Conservation (phyloP, 2,797 vertebrate species). For the Hirundo rustica region DNA sequence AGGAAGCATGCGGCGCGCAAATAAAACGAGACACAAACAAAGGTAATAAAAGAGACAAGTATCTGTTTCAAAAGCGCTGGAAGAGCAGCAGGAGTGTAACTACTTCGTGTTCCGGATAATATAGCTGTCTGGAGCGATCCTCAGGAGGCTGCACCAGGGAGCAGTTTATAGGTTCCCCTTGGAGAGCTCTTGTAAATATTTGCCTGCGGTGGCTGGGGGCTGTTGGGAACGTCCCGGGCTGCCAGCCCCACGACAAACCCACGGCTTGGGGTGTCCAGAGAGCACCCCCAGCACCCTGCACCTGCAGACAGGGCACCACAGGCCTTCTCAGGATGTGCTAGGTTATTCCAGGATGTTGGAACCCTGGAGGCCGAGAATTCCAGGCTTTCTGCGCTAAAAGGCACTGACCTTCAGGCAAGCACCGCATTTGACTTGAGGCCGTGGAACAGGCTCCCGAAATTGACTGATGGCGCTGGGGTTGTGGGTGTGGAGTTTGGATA, state of each 20-base stretch:
- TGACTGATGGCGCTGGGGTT: too few relatives aligned
- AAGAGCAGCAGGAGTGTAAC: constrained; percentile 64
- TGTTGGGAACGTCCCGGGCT: accelerated
- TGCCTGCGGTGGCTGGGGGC: neutral
- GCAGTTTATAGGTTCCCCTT: constrained; percentile 44
- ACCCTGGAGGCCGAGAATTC: neutral
- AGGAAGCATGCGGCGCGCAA: neutral
- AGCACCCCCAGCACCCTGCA: accelerated
- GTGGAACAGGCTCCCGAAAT: too few relatives aligned
- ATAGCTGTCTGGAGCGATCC: constrained; percentile 62
- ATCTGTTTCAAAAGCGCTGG: constrained; percentile 51
- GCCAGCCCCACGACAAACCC: neutral
- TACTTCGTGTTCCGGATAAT: constrained; percentile 65
- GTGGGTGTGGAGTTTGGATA: too few relatives aligned
- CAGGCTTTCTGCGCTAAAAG: neutral
- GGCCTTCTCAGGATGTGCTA: neutral
- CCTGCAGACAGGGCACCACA: accelerated
- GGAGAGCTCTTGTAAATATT: constrained; percentile 55
- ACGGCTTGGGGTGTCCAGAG: accelerated
- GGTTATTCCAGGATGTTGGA: neutral
- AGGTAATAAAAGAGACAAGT: constrained; percentile 68
- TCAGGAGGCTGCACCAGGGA: constrained; percentile 29
- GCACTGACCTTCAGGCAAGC: neutral
- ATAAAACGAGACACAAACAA: constrained; percentile 52
- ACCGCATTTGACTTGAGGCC: neutral